These are phyloP conservation scores for Battus philenor DNA, from an alignment of 1,140 invertebrate genomes.

Conservation along the genomic window DNA sequence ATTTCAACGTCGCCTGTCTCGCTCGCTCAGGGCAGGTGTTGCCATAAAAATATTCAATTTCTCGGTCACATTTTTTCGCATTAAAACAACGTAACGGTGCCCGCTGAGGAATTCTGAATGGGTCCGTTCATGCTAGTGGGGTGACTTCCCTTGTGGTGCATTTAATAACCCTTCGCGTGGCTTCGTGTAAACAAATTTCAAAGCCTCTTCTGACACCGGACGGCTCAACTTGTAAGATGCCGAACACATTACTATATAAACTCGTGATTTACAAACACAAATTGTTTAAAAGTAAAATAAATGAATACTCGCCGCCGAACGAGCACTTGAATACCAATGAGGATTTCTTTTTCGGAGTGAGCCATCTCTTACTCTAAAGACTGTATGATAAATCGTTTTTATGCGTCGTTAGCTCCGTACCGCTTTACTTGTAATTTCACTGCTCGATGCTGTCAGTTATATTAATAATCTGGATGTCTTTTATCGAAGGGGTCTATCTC, in stretches of 20 bases:
- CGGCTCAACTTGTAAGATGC: constrained; percentile 35
- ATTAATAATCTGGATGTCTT: constrained; percentile 67
- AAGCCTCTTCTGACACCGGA: constrained; percentile 37
- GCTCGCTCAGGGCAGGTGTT: constrained; percentile 47
- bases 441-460: constrained; percentile 62
- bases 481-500: constrained; percentile 57
- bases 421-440: constrained; percentile 58
- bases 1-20: constrained; percentile 40
- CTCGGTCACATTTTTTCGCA: constrained; percentile 43
- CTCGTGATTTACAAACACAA: constrained; percentile 55
- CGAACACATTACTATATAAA: constrained; percentile 44
- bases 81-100: constrained; percentile 53
- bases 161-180: constrained; percentile 7
- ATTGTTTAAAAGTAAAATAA: constrained; percentile 56
- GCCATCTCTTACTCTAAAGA: constrained; percentile 59
- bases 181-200: constrained; percentile 16
- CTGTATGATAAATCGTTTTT: constrained; percentile 63
- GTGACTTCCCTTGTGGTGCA: constrained; percentile 2
- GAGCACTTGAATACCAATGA: constrained; percentile 55
- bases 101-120: constrained; percentile 16
- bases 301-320: constrained; percentile 32
- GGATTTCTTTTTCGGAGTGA: constrained; percentile 59
- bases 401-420: constrained; percentile 60
- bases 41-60: constrained; percentile 31
- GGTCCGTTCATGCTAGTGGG: constrained; percentile 3